phyloP scores from a whole-genome alignment of 2,888 invertebrate species.

The Acanthoscelides obtectus region DNA sequence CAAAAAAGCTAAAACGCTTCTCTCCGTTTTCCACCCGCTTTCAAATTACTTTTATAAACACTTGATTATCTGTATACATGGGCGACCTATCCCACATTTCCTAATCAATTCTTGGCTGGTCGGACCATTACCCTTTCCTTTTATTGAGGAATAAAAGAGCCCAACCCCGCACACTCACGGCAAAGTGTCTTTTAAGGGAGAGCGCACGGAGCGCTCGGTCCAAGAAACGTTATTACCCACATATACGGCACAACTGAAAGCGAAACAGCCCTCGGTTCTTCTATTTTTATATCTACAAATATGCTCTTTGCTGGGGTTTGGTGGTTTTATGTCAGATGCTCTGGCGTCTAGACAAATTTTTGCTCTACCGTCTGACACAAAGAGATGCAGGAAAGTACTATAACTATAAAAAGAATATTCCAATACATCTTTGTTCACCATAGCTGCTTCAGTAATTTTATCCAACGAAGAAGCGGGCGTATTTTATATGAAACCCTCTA shows the following conservation, averaged over 20 bases:
- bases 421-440: too few relatives aligned
- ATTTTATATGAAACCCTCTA: too few relatives aligned
- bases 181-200: not conserved
- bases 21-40: not conserved
- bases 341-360: not conserved
- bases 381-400: not conserved
- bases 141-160: constrained; percentile 2
- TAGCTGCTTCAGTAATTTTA: too few relatives aligned
- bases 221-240: not conserved
- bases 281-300: not conserved
- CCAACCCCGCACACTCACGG: not conserved
- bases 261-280: not conserved
- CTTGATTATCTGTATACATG: constrained; percentile 17
- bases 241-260: not conserved
- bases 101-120: constrained; percentile 1
- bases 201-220: not conserved
- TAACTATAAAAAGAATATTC: too few relatives aligned
- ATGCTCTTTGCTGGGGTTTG: not conserved
- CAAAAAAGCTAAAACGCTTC: not conserved
- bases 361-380: not conserved
- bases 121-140: not conserved
- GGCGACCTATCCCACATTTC: constrained; percentile 6
- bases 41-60: constrained; percentile 15
- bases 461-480: too few relatives aligned
- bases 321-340: not conserved